phyloP scores from a whole-genome alignment of 2,888 invertebrate genomes.

The Morpho helenor region DNA sequence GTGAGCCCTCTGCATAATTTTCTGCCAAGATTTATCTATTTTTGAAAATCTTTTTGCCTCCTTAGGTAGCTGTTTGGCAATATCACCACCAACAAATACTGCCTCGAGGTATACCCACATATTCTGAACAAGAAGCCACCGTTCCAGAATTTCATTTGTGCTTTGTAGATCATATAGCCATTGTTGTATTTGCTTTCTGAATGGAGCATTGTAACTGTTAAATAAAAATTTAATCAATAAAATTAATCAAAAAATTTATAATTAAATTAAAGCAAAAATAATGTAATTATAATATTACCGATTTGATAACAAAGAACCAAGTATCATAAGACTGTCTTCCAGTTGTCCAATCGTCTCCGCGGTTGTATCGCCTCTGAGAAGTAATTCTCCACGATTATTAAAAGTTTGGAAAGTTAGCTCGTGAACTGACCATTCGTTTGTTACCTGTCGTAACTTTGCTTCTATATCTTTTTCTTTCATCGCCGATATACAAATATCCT shows the following conservation, averaged over 20 bases:
- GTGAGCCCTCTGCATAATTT: conserved; percentile 97
- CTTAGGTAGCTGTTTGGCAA: conserved; percentile 98
- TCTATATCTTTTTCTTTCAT: conserved; percentile 99
- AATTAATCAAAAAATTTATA: neutral
- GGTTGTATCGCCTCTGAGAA: conserved; percentile 95
- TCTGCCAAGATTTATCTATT: conserved; percentile 99
- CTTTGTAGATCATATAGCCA: conserved; percentile 97
- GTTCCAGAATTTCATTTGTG: conserved; percentile 96
- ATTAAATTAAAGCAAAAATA: neutral
- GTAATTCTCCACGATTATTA: conserved; percentile 95
- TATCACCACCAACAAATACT: conserved; percentile 98
- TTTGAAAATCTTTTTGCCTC: conserved; percentile 96
- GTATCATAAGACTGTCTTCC: conserved; percentile 97
- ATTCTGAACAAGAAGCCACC: conserved; percentile 97
- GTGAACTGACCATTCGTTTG: conserved; percentile 96
- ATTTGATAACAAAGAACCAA: conserved; percentile 95
- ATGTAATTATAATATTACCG: conserved; percentile 68
- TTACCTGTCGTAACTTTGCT: conserved; percentile 95
- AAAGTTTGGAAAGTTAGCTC: conserved; percentile 96
- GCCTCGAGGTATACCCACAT: conserved; percentile 99
- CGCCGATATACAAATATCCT: conserved; percentile 98
- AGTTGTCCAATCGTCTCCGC: conserved; percentile 96
- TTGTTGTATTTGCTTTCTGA: conserved; percentile 96
- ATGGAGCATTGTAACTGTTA: conserved; percentile 94
- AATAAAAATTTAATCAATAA: conserved; percentile 12